Evolutionary conservation across 2,113 vertebrate species (phyloP), one percentile per base, ranked within the genome.

Genomic region (Abramis brama): DNA sequence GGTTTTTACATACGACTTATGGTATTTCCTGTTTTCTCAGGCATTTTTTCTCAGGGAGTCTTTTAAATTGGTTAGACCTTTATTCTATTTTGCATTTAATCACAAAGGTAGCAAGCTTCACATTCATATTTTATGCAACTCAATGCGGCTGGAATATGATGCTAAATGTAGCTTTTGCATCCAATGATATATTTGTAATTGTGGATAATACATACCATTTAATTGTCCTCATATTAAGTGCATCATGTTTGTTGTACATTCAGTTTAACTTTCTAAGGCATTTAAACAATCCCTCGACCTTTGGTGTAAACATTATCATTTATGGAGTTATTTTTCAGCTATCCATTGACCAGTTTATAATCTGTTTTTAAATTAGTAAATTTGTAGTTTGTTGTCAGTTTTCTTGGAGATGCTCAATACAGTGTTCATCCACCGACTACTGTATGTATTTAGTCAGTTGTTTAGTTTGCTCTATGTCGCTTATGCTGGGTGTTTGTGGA

Each of bases 251-350:
- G 92, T 95, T 96, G 85, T 97, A 98, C 97, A 99, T 99, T 99
- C 97, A 97, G 94, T 95, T 86, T 76, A 57, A 96, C 94, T 95
- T 95, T 94, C 96, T 97, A 98, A 98, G 97, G 96, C 96, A 96
- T 95, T 94, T 95, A 94, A 93, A 13, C 91, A 88, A 92, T 94
- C 92, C 94, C 88, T 76, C 92, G 92, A 25, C 93, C 95, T 97
- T 97, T 97, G 96, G 96, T 97, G 95, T 95, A 94, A 94, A 95
- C 93, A 95, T 95, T 90, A 91, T 30, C 17, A 47, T 59, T 92
- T 93, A 92, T 94, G 91, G 91, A 59, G 15, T 43, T 76, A 25
- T 66, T 25, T 79, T 75, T 75, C 36, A 71, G 30, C 21, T 5
- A 36, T 59, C 75, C 75, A 33, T 47, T 75, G 74, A 33, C 23